Evolutionary conservation across 2,888 invertebrate genomes (phyloP).

Genomic region (Didymodactylos carnosus): DNA sequence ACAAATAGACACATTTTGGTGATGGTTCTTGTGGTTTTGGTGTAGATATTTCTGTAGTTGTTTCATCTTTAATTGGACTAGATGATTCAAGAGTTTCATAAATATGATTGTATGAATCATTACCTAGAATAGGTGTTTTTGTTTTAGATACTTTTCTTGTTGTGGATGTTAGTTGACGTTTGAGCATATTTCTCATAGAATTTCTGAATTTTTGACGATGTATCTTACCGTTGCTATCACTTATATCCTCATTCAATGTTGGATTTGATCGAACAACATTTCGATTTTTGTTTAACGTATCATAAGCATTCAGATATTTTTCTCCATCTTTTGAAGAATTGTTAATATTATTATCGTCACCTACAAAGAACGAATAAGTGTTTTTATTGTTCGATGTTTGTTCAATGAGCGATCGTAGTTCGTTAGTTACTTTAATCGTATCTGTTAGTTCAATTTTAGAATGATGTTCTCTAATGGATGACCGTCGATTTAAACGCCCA

Average conservation of each 20-base stretch:
- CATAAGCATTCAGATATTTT: not conserved
- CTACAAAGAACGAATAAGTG: no score
- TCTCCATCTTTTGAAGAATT: no score
- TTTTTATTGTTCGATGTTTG: no score
- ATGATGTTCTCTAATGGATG: no score
- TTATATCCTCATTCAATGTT: not conserved
- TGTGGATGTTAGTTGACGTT: no score
- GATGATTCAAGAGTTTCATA: not conserved
- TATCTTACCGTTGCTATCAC: not conserved
- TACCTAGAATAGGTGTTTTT: not conserved
- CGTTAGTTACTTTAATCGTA: not conserved
- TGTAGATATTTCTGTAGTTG: not conserved
- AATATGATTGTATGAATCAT: not conserved
- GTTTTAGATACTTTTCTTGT: not conserved
- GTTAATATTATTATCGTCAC: no score
- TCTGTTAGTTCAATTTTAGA: not conserved
- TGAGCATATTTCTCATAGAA: not conserved
- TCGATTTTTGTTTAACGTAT: not conserved
- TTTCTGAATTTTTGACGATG: not conserved
- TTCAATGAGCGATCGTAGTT: not conserved
- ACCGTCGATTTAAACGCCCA: not conserved
- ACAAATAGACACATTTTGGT: not conserved
- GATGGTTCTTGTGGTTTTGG: not conserved
- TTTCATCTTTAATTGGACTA: not conserved
- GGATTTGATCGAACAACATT: not conserved